Percentiles rank a stretch among this genome's conserved stretches.
phyloP scores from a whole-genome alignment of 2,797 vertebrate genomes.

The Paramormyrops hopkinsi region DNA sequence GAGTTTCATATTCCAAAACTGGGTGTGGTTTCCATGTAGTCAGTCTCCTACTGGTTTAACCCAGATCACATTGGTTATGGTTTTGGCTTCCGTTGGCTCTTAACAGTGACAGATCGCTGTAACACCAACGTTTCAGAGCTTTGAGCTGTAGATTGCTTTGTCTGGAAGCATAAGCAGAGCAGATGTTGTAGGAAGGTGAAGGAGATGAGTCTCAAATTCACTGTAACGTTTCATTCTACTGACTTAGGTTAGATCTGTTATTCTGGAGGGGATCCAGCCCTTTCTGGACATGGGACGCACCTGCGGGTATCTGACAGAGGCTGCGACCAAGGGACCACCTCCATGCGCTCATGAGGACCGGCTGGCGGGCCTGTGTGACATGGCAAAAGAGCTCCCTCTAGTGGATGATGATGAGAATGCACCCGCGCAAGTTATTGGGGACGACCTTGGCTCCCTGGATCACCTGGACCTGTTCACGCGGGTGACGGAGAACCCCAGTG shows the following conservation, averaged over 20 bases:
- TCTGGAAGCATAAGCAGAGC: not conserved
- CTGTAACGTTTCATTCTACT: not conserved
- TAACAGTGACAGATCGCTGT: not conserved
- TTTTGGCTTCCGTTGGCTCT: not conserved
- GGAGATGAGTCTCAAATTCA: not conserved
- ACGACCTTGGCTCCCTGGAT: constrained; percentile 42
- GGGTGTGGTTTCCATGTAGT: not conserved
- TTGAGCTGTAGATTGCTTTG: not conserved
- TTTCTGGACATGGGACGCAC: constrained; percentile 68
- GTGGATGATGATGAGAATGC: constrained; percentile 45
- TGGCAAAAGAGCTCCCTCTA: constrained; percentile 75
- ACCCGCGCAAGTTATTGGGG: constrained; percentile 39
- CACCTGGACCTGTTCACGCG: constrained; percentile 70
- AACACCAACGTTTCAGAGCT: not conserved
- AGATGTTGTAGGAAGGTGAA: not conserved
- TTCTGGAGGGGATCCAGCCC: constrained; percentile 68
- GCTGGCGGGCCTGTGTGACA: constrained; percentile 79
- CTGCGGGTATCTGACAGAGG: constrained; percentile 60
- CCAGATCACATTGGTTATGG: not conserved
- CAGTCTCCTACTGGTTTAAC: not conserved
- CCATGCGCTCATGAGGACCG: constrained; percentile 49
- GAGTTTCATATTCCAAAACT: not conserved
- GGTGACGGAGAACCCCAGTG: constrained; percentile 66
- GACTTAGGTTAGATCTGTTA: constrained; percentile 68
- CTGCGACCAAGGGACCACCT: constrained; percentile 12